These are phyloP conservation scores for Myripristis jacobus DNA, from an alignment of 2,797 vertebrate species.

Conservation along the genomic window DNA sequence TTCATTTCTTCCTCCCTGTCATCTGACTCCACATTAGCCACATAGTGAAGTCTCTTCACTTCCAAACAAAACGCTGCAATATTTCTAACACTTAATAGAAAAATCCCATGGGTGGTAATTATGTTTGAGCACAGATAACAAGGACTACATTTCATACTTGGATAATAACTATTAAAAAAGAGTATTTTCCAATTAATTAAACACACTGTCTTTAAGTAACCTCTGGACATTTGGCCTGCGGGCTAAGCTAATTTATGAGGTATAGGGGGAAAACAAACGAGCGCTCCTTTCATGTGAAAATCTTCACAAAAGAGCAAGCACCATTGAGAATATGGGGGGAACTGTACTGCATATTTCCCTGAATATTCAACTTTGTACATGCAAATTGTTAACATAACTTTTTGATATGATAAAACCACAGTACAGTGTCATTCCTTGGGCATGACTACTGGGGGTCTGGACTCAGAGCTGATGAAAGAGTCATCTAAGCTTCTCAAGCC, in stretches of 20 bases:
- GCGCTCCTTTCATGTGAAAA: slow-evolving; percentile 67
- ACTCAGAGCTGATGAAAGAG: slow-evolving; percentile 44
- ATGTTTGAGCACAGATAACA: slow-evolving; percentile 91
- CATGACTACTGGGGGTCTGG: slow-evolving; percentile 29
- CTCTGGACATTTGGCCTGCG: slow-evolving; percentile 91
- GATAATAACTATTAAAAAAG: slow-evolving; percentile 84
- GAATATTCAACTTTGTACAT: slow-evolving; percentile 60
- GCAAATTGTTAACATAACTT: slow-evolving; percentile 59
- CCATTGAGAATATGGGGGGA: slow-evolving; percentile 43
- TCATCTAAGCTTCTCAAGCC: slow-evolving; percentile 33
- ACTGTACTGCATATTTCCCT: slow-evolving; percentile 23
- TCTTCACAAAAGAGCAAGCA: slow-evolving; percentile 52
- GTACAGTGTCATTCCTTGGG: slow-evolving; percentile 28
- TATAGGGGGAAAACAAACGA: slow-evolving; percentile 79
- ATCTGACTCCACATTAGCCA: slow-evolving; percentile 68
- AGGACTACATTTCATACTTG: slow-evolving; percentile 86
- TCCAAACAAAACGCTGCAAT: slow-evolving; percentile 88
- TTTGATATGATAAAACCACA: slow-evolving; percentile 47
- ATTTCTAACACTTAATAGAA: slow-evolving; percentile 85
- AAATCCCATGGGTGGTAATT: slow-evolving; percentile 93
- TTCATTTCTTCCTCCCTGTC: not conserved
- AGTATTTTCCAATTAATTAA: slow-evolving; percentile 97
- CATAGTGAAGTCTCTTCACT: slow-evolving; percentile 87
- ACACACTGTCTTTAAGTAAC: slow-evolving; percentile 91
- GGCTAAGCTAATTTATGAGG: slow-evolving; percentile 88